Evolutionary conservation across 2,113 vertebrate species (phyloP).

Genomic region (Pithys albifrons): DNA sequence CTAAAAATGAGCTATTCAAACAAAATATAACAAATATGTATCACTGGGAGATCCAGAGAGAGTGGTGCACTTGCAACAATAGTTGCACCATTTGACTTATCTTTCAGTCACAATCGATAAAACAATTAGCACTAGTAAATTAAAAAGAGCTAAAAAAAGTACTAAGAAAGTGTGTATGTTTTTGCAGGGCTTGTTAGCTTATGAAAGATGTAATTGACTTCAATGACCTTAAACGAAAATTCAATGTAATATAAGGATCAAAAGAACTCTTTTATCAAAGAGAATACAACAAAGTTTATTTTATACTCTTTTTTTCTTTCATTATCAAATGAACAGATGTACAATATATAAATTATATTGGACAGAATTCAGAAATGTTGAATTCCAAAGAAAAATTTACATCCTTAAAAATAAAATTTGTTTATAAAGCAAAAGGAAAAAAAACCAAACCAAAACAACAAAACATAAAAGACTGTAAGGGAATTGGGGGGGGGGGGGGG

Average conservation of each 20-base stretch:
- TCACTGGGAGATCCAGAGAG: background rate
- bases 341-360: background rate
- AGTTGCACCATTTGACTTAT: background rate
- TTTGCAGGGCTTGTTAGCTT: background rate
- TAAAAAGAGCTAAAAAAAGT: background rate
- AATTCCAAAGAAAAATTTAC: background rate
- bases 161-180: background rate
- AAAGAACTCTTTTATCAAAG: constrained; percentile 47
- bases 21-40: background rate
- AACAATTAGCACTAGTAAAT: background rate
- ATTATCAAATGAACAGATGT: constrained; percentile 37
- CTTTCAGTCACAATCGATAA: background rate
- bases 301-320: background rate
- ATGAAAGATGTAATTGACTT: constrained; percentile 40
- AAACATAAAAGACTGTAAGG: background rate
- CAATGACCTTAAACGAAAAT: constrained; percentile 30
- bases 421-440: background rate
- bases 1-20: background rate
- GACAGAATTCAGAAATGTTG: constrained; percentile 35
- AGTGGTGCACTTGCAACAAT: background rate
- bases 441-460: background rate
- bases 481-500: background rate
- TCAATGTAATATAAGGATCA: constrained; percentile 30
- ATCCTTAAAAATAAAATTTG: constrained; percentile 23
- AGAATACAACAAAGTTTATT: constrained; percentile 15